Evolutionary conservation across 2,797 vertebrate species (phyloP), one percentile per base, ranked within the genome.

Genomic region (Sarcophilus harrisii): DNA sequence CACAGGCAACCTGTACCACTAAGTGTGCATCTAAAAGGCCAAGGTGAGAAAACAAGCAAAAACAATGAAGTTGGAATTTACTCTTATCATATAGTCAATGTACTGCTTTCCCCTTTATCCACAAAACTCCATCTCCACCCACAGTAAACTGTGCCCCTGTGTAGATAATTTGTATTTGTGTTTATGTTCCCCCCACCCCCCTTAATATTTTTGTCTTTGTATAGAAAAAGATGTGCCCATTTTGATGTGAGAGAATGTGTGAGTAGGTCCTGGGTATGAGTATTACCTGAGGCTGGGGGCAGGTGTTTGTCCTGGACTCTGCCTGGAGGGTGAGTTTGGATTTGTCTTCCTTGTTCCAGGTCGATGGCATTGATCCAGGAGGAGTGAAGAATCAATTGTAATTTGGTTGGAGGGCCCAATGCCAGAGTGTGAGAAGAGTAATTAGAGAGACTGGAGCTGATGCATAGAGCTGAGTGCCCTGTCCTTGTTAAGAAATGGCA

Each of bases 291-390:
- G 89, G 90, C 49, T 57, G 13, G 10, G 55, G 90, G 13, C 10
- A 91, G 38, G 27, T 30, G 18, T 95, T 57, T 95, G 11, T 92
- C 87, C 45, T 59, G 57, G 60, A n/a, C 60, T 90, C 93, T 95
- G 92, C 90, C 14, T 28, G 0, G 95, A 95, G 38, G 45, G 91
- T 94, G 94, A 98, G 90, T 94, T 81, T 18, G 96, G 96, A 95
- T 98, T 98, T 97, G 93, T 98, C 97, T 98, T 98, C 96, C 97
- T 97, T 97, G 96, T 96, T 97, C 96, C 94, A 94, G 93, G 94
- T 98, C 97, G 12, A 98, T 98, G 98, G 87, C 94, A 98, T 98
- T 60, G 99, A 98, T 97, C 57, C 91, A 97, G 96, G 66, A 97
- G 95, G 96, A 98, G 98, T 28, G 58, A 97, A 92, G 95, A 95